Evolutionary conservation across 2,797 vertebrate genomes (phyloP).

Genomic region (Schizopygopsis pylzovi): DNA sequence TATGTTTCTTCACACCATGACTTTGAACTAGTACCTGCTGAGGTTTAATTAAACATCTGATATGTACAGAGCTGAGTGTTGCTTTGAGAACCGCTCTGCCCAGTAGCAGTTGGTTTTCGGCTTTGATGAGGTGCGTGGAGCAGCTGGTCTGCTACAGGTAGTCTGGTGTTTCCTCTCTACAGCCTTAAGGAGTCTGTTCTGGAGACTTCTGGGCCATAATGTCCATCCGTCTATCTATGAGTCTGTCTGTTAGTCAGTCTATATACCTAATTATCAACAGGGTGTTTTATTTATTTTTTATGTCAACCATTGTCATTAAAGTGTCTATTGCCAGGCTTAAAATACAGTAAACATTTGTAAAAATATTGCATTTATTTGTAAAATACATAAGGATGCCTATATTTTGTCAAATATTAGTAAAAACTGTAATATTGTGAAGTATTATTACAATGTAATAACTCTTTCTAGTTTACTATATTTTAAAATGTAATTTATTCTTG

Average conservation of each 20-base stretch:
- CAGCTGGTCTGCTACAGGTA: slow-evolving; percentile 37
- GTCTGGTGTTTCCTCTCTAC: slow-evolving; percentile 2
- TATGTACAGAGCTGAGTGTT: slow-evolving; percentile 29
- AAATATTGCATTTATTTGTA: background rate
- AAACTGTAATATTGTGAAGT: background rate
- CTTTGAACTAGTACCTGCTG: slow-evolving; percentile 23
- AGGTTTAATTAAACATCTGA: slow-evolving; percentile 47
- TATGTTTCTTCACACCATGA: background rate
- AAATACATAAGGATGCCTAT: background rate
- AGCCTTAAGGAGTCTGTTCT: background rate
- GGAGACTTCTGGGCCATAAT: background rate
- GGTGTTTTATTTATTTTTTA: background rate
- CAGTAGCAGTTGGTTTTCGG: slow-evolving; percentile 21
- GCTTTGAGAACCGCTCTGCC: slow-evolving; percentile 9
- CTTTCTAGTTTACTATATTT: background rate
- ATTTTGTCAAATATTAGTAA: background rate
- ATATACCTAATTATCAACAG: background rate
- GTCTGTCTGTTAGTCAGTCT: background rate
- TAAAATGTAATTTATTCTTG: background rate
- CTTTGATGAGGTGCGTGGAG: slow-evolving; percentile 3
- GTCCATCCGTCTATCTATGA: background rate
- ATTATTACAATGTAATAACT: background rate
- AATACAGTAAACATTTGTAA: background rate
- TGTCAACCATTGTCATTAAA: background rate
- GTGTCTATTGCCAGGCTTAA: background rate